Percentiles rank a stretch among this genome's conserved stretches.
phyloP scores from a whole-genome alignment of 2,113 vertebrate species.

The Pardalotus punctatus region DNA sequence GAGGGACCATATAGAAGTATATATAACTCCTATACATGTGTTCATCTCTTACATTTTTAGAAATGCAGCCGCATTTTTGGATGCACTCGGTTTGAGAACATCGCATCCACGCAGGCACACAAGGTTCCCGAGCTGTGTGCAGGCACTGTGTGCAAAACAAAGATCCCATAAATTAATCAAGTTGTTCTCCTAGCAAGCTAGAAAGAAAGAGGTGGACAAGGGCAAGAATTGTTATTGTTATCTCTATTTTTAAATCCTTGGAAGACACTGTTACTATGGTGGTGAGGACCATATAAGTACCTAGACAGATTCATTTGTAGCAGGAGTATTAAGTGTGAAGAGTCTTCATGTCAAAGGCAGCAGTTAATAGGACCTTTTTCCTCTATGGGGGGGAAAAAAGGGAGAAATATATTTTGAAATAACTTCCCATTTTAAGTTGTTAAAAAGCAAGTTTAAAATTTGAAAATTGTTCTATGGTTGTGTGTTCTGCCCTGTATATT shows the following conservation, averaged over 20 bases:
- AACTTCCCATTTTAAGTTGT: neutral
- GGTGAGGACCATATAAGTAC: conserved; percentile 55
- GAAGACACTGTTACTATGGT: conserved; percentile 3
- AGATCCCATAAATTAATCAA: conserved; percentile 41
- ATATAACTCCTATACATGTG: neutral
- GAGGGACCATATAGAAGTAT: neutral
- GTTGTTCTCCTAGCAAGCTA: neutral
- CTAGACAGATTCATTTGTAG: neutral
- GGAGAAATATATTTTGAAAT: neutral
- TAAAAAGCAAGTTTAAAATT: neutral
- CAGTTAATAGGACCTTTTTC: neutral
- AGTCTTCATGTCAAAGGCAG: neutral
- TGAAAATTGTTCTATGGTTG: neutral
- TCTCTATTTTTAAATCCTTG: conserved; percentile 64
- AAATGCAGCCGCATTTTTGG: neutral
- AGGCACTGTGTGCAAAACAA: neutral
- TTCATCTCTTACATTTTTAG: neutral
- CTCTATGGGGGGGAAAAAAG: neutral
- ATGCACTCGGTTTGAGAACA: neutral
- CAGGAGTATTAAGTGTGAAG: neutral
- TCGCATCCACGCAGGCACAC: neutral
- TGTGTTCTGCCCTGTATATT: neutral
- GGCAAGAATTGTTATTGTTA: conserved; percentile 52
- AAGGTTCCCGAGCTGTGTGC: neutral
- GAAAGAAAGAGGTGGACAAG: neutral